phyloP scores from a whole-genome alignment of 35 echinoderm and acorn worm genomes.

The Lytechinus variegatus region DNA sequence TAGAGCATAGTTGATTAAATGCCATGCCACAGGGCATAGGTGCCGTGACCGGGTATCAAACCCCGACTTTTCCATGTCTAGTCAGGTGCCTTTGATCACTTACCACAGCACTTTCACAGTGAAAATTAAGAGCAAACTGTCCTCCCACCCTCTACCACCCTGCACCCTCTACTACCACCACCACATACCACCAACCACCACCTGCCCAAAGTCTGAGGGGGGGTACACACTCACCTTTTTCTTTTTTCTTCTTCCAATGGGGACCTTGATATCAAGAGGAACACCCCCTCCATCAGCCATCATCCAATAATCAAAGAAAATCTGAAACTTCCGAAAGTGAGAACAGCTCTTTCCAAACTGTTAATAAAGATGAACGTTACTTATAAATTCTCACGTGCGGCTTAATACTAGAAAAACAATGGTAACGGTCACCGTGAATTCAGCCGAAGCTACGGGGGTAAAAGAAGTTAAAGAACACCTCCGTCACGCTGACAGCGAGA shows the following conservation, averaged over 20 bases:
- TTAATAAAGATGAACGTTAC: background rate
- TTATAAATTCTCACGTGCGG: background rate
- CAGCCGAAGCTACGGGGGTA: background rate
- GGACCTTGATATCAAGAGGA: background rate
- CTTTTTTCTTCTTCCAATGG: slow-evolving; percentile 29
- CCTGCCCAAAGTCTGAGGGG: no score
- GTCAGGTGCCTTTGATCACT: no score
- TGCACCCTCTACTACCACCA: no score
- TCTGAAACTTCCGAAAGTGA: background rate
- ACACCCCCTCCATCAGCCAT: background rate
- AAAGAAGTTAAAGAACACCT: background rate
- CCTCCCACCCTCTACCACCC: no score
- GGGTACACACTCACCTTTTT: background rate
- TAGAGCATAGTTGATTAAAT: no score
- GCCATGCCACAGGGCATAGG: no score
- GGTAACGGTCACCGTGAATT: background rate
- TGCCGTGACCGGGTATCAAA: no score
- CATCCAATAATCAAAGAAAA: background rate
- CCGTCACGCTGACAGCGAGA: background rate
- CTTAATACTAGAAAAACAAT: background rate
- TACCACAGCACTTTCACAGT: no score
- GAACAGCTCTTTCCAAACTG: background rate
- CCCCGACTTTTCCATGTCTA: no score
- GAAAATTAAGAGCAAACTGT: no score
- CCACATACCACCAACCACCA: no score